phyloP scores from a whole-genome alignment of 2,888 invertebrate genomes.

The Tolmerus cingulatus region DNA sequence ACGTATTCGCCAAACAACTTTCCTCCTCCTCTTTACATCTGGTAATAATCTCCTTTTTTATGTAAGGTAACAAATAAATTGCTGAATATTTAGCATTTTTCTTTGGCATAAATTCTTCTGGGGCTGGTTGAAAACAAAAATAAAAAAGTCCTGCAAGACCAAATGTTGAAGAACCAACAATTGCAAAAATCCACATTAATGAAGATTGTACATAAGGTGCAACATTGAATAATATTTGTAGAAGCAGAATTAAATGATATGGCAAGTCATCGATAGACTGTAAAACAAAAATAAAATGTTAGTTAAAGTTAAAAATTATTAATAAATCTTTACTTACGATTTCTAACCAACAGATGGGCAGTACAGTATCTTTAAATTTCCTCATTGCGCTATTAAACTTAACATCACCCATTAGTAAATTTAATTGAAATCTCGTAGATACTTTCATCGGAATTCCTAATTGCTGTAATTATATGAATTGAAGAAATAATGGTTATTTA shows the following conservation, averaged over 20 bases:
- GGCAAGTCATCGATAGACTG: constrained; percentile 63
- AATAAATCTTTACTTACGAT: constrained; percentile 66
- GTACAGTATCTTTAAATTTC: constrained; percentile 70
- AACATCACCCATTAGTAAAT: constrained; percentile 72
- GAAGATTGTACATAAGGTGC: constrained; percentile 66
- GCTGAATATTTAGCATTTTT: constrained; percentile 51
- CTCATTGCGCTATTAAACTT: constrained; percentile 69
- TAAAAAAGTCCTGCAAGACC: constrained; percentile 56
- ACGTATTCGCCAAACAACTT: neutral
- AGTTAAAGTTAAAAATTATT: neutral
- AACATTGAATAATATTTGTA: constrained; percentile 65
- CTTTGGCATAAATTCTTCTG: constrained; percentile 49
- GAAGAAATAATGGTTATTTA: neutral
- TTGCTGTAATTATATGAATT: constrained; percentile 62
- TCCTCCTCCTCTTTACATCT: constrained; percentile 43
- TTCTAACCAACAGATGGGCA: constrained; percentile 79
- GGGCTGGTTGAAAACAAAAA: constrained; percentile 54
- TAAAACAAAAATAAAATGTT: neutral
- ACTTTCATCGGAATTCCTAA: constrained; percentile 73
- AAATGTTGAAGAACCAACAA: constrained; percentile 64
- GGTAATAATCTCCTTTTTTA: constrained; percentile 47
- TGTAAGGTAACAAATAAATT: constrained; percentile 52
- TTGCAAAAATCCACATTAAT: constrained; percentile 63
- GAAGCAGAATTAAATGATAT: constrained; percentile 61
- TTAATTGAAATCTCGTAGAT: constrained; percentile 75